Evolutionary conservation across 1,140 invertebrate genomes (phyloP).

Genomic region (Drosophila nikananu): DNA sequence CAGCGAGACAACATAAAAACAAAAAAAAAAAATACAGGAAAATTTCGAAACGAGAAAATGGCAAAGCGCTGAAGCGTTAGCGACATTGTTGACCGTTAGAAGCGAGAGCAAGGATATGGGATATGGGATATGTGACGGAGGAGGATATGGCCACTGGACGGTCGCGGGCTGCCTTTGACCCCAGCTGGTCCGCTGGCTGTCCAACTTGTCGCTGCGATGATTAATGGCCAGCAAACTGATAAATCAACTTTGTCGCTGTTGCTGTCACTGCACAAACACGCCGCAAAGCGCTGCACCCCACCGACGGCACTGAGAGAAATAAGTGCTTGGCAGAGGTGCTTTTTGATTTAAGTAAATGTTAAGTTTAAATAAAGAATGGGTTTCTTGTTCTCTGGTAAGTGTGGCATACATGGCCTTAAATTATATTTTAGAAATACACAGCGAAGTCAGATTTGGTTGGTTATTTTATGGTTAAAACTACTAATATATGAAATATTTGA

Average conservation of each 20-base stretch:
- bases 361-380: too few species aligned
- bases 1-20: not conserved
- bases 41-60: slow-evolving; percentile 52
- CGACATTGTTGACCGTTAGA: slow-evolving; percentile 71
- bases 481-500: not conserved
- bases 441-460: too few species aligned
- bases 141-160: slow-evolving; percentile 6
- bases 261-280: slow-evolving; percentile 83
- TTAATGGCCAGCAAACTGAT: slow-evolving; percentile 84
- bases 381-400: too few species aligned
- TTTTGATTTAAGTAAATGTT: too few species aligned
- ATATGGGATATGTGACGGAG: slow-evolving; percentile 21
- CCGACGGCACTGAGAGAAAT: slow-evolving; percentile 17
- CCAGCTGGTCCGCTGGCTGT: slow-evolving; percentile 81
- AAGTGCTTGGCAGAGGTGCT: too few species aligned
- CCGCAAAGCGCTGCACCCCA: slow-evolving; percentile 75
- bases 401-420: too few species aligned
- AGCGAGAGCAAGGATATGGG: slow-evolving; percentile 5
- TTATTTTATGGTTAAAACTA: too few species aligned
- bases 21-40: slow-evolving; percentile 30
- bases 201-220: slow-evolving; percentile 83
- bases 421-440: too few species aligned
- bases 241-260: slow-evolving; percentile 84
- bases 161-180: slow-evolving; percentile 59
- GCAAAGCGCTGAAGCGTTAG: slow-evolving; percentile 79